These are phyloP conservation scores for Cryptotis parvus DNA, from an alignment of 2,113 vertebrate species.

Conservation along the genomic window DNA sequence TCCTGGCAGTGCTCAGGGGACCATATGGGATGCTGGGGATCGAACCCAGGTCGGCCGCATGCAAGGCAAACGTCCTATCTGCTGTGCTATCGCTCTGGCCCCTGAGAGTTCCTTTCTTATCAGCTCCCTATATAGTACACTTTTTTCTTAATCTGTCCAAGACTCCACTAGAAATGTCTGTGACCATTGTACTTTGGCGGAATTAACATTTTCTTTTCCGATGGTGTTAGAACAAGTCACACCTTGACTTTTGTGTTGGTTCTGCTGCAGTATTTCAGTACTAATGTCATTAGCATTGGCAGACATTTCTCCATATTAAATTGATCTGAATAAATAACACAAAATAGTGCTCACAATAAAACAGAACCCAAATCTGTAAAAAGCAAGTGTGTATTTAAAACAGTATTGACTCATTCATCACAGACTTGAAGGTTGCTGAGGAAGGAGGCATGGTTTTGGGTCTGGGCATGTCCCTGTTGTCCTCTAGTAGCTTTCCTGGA, in stretches of 20 bases:
- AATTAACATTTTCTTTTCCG: neutral
- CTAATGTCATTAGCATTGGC: constrained; percentile 32
- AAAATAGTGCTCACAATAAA: constrained; percentile 52
- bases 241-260: constrained; percentile 11
- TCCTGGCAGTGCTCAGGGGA: too few relatives aligned
- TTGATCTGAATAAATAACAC: constrained; percentile 59
- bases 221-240: neutral
- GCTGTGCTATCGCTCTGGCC: too few relatives aligned
- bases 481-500: neutral
- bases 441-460: rapidly evolving
- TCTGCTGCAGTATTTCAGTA: neutral
- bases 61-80: too few relatives aligned
- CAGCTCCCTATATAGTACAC: too few relatives aligned
- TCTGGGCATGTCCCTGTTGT: neutral
- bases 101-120: too few relatives aligned
- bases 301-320: constrained; percentile 52
- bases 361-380: constrained; percentile 54
- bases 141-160: too few relatives aligned
- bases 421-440: neutral
- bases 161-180: neutral
- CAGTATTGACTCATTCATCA: neutral
- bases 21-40: too few relatives aligned
- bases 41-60: too few relatives aligned
- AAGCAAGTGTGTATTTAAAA: neutral
- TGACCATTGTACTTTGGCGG: neutral